Evolutionary conservation across 2,113 vertebrate species (phyloP).

Genomic region (Rattus norvegicus): GRCr8 NC_086019.1:157387001-157387500

Average conservation of each 20-base stretch:
- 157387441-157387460: constrained; percentile 69
- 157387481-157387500: constrained; percentile 58
- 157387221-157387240: constrained; percentile 66
- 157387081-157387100: not conserved
- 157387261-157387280: constrained; percentile 74
- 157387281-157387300: constrained; percentile 74
- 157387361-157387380: constrained; percentile 66
- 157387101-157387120: not conserved
- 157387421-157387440: constrained; percentile 66
- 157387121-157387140: not conserved
- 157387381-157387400: constrained; percentile 78
- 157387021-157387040: not conserved
- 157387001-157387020: not conserved
- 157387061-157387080: not conserved
- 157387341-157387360: constrained; percentile 68
- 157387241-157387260: constrained; percentile 59
- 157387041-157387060: not conserved
- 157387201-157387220: constrained; percentile 70
- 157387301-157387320: constrained; percentile 68
- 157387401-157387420: constrained; percentile 78
- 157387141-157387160: not conserved
- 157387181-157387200: constrained; percentile 54
- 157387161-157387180: constrained; percentile 53
- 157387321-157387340: constrained; percentile 68
- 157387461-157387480: constrained; percentile 19